Conservation (phyloP, 1,140 invertebrate genomes). For the Agrypnia vestita region DNA sequence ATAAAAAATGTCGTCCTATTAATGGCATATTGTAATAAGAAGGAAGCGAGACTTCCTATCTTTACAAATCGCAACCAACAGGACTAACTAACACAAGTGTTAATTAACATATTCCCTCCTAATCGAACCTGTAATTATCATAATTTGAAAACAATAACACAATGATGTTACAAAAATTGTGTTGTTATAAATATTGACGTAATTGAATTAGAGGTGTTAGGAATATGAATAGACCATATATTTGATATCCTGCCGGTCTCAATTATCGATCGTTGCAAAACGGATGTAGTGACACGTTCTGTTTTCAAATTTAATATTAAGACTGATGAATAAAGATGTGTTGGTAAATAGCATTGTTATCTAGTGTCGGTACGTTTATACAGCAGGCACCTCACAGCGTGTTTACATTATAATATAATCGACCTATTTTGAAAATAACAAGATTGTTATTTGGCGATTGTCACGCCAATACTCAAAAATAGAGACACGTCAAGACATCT, state of each 20-base stretch:
- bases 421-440: too few relatives aligned
- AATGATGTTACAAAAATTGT: conserved; percentile 20
- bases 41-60: conserved; percentile 31
- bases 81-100: conserved; percentile 20
- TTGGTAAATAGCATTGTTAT: not conserved
- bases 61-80: not conserved
- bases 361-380: conserved; percentile 15
- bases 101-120: conserved; percentile 4
- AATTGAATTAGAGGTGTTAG: conserved; percentile 1
- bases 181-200: conserved; percentile 42
- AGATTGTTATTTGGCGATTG: too few relatives aligned
- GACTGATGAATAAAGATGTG: not conserved
- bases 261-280: conserved; percentile 19
- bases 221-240: conserved; percentile 17
- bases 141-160: conserved; percentile 32
- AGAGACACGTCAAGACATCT: too few relatives aligned
- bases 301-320: conserved; percentile 25
- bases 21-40: conserved; percentile 2
- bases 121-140: not conserved
- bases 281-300: conserved; percentile 27
- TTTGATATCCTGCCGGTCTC: not conserved
- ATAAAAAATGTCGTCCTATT: not conserved
- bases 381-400: not conserved
- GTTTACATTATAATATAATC: too few relatives aligned
- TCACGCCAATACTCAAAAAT: too few relatives aligned